Percentiles rank a stretch among this genome's conserved stretches.
Conservation (phyloP, 2,888 invertebrate genomes). For the Sesia bembeciformis region DNA sequence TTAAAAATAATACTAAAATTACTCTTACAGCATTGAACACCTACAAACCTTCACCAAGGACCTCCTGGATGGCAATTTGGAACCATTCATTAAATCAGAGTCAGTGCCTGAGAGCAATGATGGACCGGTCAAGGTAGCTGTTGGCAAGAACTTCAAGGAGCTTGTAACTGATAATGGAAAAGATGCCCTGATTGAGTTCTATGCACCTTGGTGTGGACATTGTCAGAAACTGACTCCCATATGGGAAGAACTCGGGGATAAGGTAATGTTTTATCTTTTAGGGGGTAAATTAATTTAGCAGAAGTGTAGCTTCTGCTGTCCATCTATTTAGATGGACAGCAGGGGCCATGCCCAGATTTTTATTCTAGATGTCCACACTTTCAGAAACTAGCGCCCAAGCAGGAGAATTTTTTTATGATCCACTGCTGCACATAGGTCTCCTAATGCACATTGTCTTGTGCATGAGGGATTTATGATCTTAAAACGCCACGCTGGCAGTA, state of each 20-base stretch:
- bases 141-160: constrained; percentile 97
- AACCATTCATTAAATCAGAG: constrained; percentile 97
- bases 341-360: too few relatives aligned
- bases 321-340: too few relatives aligned
- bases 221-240: constrained; percentile 96
- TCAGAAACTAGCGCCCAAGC: too few relatives aligned
- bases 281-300: too few relatives aligned
- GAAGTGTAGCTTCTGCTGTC: too few relatives aligned
- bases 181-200: constrained; percentile 97
- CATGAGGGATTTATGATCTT: too few relatives aligned
- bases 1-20: too few relatives aligned
- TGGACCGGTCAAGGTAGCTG: constrained; percentile 90
- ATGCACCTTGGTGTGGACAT: constrained; percentile 99
- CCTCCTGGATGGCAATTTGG: constrained; percentile 85
- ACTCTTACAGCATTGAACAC: constrained; percentile 79
- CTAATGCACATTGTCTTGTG: too few relatives aligned
- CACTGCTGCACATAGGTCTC: too few relatives aligned
- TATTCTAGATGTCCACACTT: too few relatives aligned
- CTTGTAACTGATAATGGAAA: constrained; percentile 91
- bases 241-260: constrained; percentile 94
- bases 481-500: too few relatives aligned
- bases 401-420: too few relatives aligned
- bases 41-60: constrained; percentile 90
- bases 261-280: constrained; percentile 60
- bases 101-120: constrained; percentile 89